Percentiles rank a stretch among this genome's conserved stretches.
Evolutionary conservation across 2,113 vertebrate species (phyloP).

Genomic region (Octodon degus): DNA sequence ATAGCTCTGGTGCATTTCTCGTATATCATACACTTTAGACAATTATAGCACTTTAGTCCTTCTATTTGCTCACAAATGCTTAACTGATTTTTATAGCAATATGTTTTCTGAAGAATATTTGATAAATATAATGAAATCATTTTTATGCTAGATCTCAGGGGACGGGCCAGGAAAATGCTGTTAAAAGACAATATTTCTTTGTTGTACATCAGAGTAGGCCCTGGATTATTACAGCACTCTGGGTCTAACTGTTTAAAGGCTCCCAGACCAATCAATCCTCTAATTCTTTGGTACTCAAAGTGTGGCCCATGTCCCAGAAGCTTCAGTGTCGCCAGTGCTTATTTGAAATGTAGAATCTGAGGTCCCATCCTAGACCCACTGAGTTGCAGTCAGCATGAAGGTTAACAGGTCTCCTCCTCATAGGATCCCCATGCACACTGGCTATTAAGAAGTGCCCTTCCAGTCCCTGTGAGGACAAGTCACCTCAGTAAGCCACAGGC

Average conservation of each 20-base stretch:
- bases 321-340: background rate
- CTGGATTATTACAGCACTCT: background rate
- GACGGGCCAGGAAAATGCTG: conserved; percentile 56
- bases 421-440: background rate
- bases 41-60: conserved; percentile 77
- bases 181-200: conserved; percentile 73
- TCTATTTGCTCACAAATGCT: conserved; percentile 70
- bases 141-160: conserved; percentile 66
- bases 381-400: background rate
- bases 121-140: conserved; percentile 79
- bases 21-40: conserved; percentile 67
- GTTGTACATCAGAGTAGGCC: conserved; percentile 41
- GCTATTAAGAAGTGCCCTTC: background rate
- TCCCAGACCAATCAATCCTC: conserved; percentile 10
- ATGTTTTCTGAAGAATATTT: conserved; percentile 72
- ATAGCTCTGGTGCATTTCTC: conserved; percentile 69
- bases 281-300: background rate
- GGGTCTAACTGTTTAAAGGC: conserved; percentile 53
- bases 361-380: background rate
- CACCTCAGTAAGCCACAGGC: background rate
- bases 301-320: background rate
- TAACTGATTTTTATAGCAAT: conserved; percentile 78
- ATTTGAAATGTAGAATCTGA: background rate
- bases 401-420: background rate
- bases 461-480: background rate